Percentiles rank a stretch among this genome's conserved stretches.
phyloP scores from a whole-genome alignment of 2,113 vertebrate species.

The Myrmecophaga tridactyla region DNA sequence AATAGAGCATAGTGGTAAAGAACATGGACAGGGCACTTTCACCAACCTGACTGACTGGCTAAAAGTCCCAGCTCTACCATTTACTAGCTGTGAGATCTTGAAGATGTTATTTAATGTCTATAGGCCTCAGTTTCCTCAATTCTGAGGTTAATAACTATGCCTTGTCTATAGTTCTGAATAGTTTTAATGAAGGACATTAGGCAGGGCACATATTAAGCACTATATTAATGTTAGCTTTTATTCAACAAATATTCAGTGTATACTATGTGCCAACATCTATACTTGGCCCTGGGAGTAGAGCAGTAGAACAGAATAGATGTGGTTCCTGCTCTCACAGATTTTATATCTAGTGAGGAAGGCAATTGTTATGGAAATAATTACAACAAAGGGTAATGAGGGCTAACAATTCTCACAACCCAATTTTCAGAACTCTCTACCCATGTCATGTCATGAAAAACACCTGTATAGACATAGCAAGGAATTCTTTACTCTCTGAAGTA shows the following conservation, averaged over 20 bases:
- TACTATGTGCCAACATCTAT: not conserved
- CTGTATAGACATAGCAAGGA: slow-evolving; percentile 51
- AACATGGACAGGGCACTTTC: not conserved
- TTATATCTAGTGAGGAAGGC: not conserved
- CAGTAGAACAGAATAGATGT: not conserved
- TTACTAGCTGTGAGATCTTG: not conserved
- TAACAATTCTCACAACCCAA: slow-evolving; percentile 39
- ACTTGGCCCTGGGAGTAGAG: not conserved
- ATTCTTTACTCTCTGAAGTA: slow-evolving; percentile 57
- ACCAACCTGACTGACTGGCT: not conserved
- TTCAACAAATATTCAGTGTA: slow-evolving; percentile 18
- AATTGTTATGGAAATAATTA: slow-evolving; percentile 34
- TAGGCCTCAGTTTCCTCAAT: not conserved
- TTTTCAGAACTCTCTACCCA: slow-evolving; percentile 65
- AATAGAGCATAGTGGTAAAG: not conserved
- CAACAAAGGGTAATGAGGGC: slow-evolving; percentile 24
- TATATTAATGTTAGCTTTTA: not conserved
- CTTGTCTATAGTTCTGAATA: not conserved
- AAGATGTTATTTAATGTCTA: not conserved
- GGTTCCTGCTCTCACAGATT: not conserved
- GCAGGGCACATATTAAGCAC: not conserved
- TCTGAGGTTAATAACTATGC: not conserved
- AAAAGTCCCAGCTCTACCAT: not conserved
- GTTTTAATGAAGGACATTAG: not conserved
- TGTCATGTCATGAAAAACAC: slow-evolving; percentile 60